Evolutionary conservation across 2,888 invertebrate genomes (phyloP).

Genomic region (Scrobipalpa atriplicella): DNA sequence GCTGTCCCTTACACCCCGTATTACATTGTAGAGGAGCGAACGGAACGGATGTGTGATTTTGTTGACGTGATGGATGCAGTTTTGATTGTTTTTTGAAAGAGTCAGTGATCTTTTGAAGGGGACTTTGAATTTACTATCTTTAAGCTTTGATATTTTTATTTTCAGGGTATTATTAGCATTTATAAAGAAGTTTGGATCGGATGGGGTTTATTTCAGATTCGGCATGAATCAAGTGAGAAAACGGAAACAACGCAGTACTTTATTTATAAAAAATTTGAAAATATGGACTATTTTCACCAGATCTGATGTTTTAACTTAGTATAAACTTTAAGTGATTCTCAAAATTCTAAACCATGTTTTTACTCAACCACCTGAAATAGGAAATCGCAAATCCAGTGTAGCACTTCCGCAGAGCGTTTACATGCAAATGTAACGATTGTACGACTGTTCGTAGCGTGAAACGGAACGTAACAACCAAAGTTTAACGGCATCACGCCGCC

Average conservation of each 20-base stretch:
- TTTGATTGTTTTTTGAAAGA: conserved; percentile 10
- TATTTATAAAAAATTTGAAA: too few relatives aligned
- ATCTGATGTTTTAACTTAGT: background rate
- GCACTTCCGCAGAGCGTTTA: conserved; percentile 11
- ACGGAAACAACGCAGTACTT: too few relatives aligned
- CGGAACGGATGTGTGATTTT: conserved; percentile 8
- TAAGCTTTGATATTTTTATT: too few relatives aligned
- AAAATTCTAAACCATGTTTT: background rate
- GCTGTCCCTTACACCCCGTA: too few relatives aligned
- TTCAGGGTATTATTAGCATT: too few relatives aligned
- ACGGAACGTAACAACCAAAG: conserved; percentile 18
- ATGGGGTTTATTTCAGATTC: too few relatives aligned
- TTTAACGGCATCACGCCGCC: background rate
- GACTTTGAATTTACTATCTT: background rate
- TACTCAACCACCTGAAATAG: background rate
- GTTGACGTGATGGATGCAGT: conserved; percentile 19
- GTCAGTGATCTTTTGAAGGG: conserved; percentile 1
- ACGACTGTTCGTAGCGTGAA: conserved; percentile 10
- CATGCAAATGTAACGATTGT: conserved; percentile 25
- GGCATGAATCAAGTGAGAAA: too few relatives aligned
- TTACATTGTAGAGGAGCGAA: conserved; percentile 54
- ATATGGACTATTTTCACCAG: too few relatives aligned
- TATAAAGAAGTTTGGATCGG: too few relatives aligned
- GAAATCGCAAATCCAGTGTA: conserved; percentile 18
- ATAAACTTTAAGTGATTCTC: background rate